Base-by-base conservation (phyloP, 1,140 invertebrate genomes). In the Micrasema minimum region DNA sequence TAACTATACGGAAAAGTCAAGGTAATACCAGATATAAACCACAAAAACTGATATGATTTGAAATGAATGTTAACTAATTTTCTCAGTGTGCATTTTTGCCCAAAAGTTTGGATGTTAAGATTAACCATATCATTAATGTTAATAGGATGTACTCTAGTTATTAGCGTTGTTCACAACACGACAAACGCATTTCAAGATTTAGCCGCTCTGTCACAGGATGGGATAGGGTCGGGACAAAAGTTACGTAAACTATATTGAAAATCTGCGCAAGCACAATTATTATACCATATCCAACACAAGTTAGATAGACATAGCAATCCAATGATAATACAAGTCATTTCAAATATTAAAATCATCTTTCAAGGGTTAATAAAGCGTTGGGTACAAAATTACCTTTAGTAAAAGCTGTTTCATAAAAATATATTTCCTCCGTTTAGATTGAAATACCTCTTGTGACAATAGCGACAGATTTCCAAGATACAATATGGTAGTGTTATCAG, bases 101-200 rank as follows among this genome's bases (percentile, higher is more conserved):
- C 26, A 31, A 31, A 31, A 31, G 7, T 4, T 31, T 31, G 26
- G 26, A 31, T 31, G 16, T 26, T 35, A 53, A n/a, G 14, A 5
- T 53, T 22, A 53, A 35, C 20, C 50, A 31, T 26, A 53, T 14
- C 26, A 31, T 31, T 31, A 53, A 22, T 53, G 23, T 53, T 35
- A 26, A 31, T 53, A 53, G n/a, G 50, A 22, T 53, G 50, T 53
- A 18, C 50, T 53, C 50, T 18, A 53, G 50, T 26, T n/a, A 53
- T 53, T 23, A 12, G 50, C 23, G 50, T 53, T 53, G 50, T 22
- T 53, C 22, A 20, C 50, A 31, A 53, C 26, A 31, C 26, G 10
- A 53, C 23, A n/a, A n/a, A n/a, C n/a, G n/a, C n/a, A n/a, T n/a
- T n/a, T 22, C 22, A 53, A 53, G 11, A 22, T n/a, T 23, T 11